Evolutionary conservation across 2,888 invertebrate genomes (phyloP).

Genomic region (Drosophila silvestris): DNA sequence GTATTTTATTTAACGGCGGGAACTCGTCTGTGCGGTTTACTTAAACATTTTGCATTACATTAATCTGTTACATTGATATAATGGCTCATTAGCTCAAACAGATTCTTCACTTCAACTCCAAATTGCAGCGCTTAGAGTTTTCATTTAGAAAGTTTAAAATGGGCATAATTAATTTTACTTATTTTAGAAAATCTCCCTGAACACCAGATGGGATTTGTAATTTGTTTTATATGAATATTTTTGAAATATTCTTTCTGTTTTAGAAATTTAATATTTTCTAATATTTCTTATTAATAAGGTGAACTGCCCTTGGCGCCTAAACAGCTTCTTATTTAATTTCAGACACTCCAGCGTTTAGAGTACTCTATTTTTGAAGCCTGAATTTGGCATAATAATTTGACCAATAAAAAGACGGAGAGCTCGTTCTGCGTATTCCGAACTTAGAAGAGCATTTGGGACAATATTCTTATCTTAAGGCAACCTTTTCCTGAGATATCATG

Average conservation of each 20-base stretch:
- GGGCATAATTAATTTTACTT: neutral
- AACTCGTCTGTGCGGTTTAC: neutral
- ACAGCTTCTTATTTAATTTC: neutral
- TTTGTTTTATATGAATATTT: neutral
- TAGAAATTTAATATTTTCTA: neutral
- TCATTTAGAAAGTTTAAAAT: neutral
- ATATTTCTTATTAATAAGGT: neutral
- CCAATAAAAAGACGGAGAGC: neutral
- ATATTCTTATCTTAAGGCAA: neutral
- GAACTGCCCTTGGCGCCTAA: neutral
- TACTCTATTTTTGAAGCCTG: neutral
- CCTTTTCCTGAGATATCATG: neutral
- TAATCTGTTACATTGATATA: neutral
- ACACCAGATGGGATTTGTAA: neutral
- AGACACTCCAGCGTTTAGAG: neutral
- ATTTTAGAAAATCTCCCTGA: neutral
- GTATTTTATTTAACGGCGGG: neutral
- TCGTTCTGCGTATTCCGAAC: neutral
- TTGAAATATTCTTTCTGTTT: too few relatives aligned
- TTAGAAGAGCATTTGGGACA: neutral
- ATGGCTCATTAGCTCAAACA: neutral
- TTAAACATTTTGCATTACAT: neutral
- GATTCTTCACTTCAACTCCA: neutral
- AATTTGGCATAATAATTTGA: neutral
- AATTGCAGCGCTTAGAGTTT: neutral